Percentiles rank a stretch among this genome's conserved stretches.
These are phyloP conservation scores for Nomada ferruginata DNA, from an alignment of 2,888 invertebrate genomes.

Conservation along the genomic window DNA sequence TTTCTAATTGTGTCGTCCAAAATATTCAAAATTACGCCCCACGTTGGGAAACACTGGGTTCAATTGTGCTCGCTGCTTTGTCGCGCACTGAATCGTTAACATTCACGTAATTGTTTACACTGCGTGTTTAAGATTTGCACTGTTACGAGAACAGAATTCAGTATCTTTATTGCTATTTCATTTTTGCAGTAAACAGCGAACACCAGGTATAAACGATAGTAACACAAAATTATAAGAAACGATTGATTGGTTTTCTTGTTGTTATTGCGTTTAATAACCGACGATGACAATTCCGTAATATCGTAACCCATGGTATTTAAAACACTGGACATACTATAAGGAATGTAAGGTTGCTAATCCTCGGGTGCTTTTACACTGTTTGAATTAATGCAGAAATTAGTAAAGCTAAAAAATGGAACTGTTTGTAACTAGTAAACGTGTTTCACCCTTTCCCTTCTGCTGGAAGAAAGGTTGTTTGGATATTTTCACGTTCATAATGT, in stretches of 20 bases:
- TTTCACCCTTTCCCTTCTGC: slow-evolving; percentile 44
- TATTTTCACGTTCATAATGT: slow-evolving; percentile 39
- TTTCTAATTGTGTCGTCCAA: no score
- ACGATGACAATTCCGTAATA: no score
- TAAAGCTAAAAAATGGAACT: slow-evolving; percentile 48
- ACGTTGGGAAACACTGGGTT: not conserved
- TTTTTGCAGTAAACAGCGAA: no score
- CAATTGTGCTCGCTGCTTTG: not conserved
- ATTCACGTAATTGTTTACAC: slow-evolving; percentile 8
- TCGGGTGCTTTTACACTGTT: slow-evolving; percentile 4
- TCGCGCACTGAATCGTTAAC: slow-evolving; percentile 7
- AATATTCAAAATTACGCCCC: no score
- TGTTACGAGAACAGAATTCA: no score
- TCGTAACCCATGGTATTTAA: not conserved
- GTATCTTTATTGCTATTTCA: no score
- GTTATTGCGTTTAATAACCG: no score
- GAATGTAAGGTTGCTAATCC: not conserved
- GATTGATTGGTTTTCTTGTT: not conserved
- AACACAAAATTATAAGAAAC: not conserved
- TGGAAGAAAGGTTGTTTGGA: slow-evolving; percentile 33
- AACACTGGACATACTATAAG: no score
- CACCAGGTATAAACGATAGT: not conserved
- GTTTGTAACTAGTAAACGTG: slow-evolving; percentile 35
- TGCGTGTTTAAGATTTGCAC: not conserved
- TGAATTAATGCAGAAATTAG: slow-evolving; percentile 28